A percentile compares a stretch with the other conserved stretches of the same genome.
Evolutionary conservation across 2,888 invertebrate species (phyloP).

Genomic region (Protonemura montana): DNA sequence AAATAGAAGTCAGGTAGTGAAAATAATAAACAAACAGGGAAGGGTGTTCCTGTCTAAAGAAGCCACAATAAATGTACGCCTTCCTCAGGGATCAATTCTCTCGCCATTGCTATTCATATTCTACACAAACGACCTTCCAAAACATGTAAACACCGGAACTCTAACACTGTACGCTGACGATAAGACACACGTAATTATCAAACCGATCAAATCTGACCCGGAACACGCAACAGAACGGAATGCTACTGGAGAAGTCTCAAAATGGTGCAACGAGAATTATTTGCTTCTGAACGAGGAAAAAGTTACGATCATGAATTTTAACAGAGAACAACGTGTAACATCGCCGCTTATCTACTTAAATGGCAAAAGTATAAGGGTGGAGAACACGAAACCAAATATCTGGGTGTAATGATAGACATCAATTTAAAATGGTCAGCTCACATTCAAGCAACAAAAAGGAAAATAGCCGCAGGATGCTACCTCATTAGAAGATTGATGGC

Average conservation of each 20-base stretch:
- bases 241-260: background rate
- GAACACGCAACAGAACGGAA: conserved; percentile 14
- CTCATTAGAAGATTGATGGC: background rate
- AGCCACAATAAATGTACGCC: conserved; percentile 9
- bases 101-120: conserved; percentile 30
- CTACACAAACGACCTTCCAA: conserved; percentile 41
- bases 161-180: conserved; percentile 33
- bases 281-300: background rate
- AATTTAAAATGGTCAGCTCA: conserved; percentile 16
- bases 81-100: conserved; percentile 42
- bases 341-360: conserved; percentile 12
- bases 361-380: conserved; percentile 24
- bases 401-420: conserved; percentile 15
- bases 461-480: background rate
- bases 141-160: conserved; percentile 1
- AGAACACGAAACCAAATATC: conserved; percentile 13
- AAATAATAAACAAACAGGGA: conserved; percentile 34
- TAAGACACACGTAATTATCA: conserved; percentile 16
- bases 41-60: background rate
- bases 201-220: conserved; percentile 21
- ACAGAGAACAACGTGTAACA: background rate
- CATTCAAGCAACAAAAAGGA: conserved; percentile 4
- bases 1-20: conserved; percentile 27
- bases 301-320: background rate
- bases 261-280: background rate